These are phyloP conservation scores for Xyrauchen texanus DNA, from an alignment of 2,113 vertebrate genomes.

Conservation along the genomic window DNA sequence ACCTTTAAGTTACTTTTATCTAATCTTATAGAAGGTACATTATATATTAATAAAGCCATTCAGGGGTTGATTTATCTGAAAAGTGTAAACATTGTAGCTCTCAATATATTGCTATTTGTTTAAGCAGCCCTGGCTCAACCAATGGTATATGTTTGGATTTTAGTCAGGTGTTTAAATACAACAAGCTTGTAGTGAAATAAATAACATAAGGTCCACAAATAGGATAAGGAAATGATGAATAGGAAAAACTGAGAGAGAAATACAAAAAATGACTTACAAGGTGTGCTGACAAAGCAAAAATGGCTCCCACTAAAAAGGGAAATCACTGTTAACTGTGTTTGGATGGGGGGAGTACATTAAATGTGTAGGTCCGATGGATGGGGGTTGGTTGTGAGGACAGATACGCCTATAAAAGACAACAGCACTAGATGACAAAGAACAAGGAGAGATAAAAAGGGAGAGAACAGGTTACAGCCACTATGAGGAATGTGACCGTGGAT, in stretches of 20 bases:
- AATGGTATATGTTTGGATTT: background rate
- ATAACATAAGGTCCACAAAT: background rate
- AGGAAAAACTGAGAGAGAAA: conserved; percentile 27
- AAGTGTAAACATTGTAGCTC: too few species aligned
- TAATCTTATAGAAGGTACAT: too few species aligned
- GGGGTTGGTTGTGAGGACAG: conserved; percentile 14
- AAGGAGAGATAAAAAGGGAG: background rate
- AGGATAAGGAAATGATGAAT: conserved; percentile 14
- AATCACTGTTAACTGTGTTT: conserved; percentile 48
- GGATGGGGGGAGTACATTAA: conserved; percentile 27
- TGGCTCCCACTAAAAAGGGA: conserved; percentile 47
- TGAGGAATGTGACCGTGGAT: background rate
- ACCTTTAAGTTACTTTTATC: too few species aligned
- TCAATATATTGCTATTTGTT: too few species aligned
- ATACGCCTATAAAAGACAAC: conserved; percentile 28
- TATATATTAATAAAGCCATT: too few species aligned
- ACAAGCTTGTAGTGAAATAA: background rate
- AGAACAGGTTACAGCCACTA: background rate
- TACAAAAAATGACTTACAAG: conserved; percentile 24
- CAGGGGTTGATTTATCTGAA: too few species aligned
- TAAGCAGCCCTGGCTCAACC: too few species aligned
- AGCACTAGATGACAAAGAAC: conserved; percentile 16
- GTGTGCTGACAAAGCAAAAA: conserved; percentile 57
- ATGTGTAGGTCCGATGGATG: conserved; percentile 21
- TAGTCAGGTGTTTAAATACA: background rate